Base-by-base conservation (phyloP, 1,140 invertebrate species). In the Olivierus martensii region DNA sequence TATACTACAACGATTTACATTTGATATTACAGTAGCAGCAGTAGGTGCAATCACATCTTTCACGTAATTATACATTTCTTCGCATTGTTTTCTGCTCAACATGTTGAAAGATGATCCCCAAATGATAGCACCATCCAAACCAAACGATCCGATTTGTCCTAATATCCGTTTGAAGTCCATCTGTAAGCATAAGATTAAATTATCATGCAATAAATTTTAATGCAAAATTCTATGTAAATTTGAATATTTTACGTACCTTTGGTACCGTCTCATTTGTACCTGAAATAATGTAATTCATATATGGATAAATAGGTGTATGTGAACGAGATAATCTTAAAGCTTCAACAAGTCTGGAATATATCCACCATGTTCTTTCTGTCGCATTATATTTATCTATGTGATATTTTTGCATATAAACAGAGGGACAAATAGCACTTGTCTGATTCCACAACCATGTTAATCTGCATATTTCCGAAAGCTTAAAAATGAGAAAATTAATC, bases 31-130 rank as follows among this genome's bases (percentile, higher is more conserved):
- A 10, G 12, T 46, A 12, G 46, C 21, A 12, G 14, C 35, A 14
- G 38, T 44, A 17, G 51, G 51, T 11, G 22, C 38, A 4, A 53
- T 14, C 2, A 15, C 17, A 3, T 53, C 21, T 11, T 10, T 46
- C 12, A 53, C 34, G 34, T 53, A 53, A 1, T 43, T 14, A 3
- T 34, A 18, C n/a, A 53, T 12, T 2, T 41, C 9, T 21, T 47
- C 4, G 14, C 51, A 53, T 11, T 10, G 36, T 17, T 15, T 10
- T 41, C 9, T 17, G 12, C 18, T 22, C 3, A 19, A 21, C 3
- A 53, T 45, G 12, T 39, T 34, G 6, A 18, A 19, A 5, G 51
- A 53, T 6, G 51, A 41, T 10, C 51, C 45, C 51, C 51, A 53
- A 9, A 53, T 48, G 11, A 53, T 36, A 6, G 28, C 35, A 6